Base-by-base conservation (phyloP, 2,113 vertebrate genomes). In the Prochilodus magdalenae region DNA sequence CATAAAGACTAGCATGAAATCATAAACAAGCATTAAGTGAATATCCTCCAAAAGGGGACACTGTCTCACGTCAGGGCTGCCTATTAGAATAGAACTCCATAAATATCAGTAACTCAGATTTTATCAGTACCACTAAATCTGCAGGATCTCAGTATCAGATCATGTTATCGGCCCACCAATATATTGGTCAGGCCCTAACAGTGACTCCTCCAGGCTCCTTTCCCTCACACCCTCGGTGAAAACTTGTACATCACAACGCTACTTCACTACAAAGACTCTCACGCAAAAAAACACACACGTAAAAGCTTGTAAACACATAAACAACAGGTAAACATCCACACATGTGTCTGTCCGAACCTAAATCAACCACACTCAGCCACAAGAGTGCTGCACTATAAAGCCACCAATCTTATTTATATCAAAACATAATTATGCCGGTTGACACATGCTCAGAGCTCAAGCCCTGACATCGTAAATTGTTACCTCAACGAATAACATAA, bases 401-500 rank as follows among this genome's bases (percentile, higher is more conserved):
- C 89, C 93, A 97, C 95, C 95, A 95, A 96, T 98, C 96, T 96
- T 96, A 93, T 96, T 96, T 96, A 96, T 96, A 97, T 96, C 89
- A 92, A 96, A 96, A 95, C 92, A 93, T 96, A 96, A 97, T 97
- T 95, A 97, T 94, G 93, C 94, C 91, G 95, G 92, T 94, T 96
- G 96, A 96, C 95, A 97, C 95, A 93, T 72, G 81, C 91, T 96
- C 92, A 96, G 94, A 94, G 91, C 92, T 92, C 94, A 95, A 95
- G 95, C 90, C 89, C 86, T 83, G 87, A 91, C 93, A 93, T 94
- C 95, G 94, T 97, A 96, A 97, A 97, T 97, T 94, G 95, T 95
- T 93, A 93, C 93, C 90, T 90, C 92, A 92, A 94, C 91, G 92
- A 94, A 94, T 92, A 94, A 94, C 91, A 93, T 90, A 95, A 96